Evolutionary conservation across 2,797 vertebrate species (phyloP).

Genomic region (Cottoperca gobio): DNA sequence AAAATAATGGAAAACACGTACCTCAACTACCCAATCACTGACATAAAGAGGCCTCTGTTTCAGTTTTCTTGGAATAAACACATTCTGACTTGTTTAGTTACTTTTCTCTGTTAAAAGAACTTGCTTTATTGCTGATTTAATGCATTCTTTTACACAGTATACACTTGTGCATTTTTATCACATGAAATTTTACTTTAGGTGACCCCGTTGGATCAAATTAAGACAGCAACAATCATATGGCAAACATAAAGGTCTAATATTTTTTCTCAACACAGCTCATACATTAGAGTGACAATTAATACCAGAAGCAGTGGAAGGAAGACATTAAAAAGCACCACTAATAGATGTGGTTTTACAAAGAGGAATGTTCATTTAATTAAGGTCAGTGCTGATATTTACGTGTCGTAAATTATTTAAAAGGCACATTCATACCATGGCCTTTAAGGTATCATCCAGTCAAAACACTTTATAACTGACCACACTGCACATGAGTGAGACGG

Average conservation of each 20-base stretch:
- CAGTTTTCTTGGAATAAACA: neutral
- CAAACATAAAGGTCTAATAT: conserved; percentile 56
- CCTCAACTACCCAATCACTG: neutral
- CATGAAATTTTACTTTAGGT: conserved; percentile 53
- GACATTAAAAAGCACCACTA: conserved; percentile 58
- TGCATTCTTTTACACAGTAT: conserved; percentile 66
- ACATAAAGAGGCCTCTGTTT: neutral
- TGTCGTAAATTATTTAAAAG: conserved; percentile 66
- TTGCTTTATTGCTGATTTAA: conserved; percentile 81
- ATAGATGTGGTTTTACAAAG: conserved; percentile 47
- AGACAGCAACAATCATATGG: conserved; percentile 61
- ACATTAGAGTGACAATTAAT: conserved; percentile 57
- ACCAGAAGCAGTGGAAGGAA: conserved; percentile 68
- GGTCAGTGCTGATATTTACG: conserved; percentile 47
- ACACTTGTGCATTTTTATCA: conserved; percentile 63
- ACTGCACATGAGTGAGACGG: conserved; percentile 5
- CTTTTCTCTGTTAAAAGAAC: conserved; percentile 59
- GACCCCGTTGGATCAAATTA: conserved; percentile 59
- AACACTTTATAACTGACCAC: conserved; percentile 18
- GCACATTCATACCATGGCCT: conserved; percentile 75
- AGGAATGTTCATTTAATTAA: conserved; percentile 61
- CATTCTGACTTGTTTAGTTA: neutral
- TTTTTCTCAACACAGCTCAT: conserved; percentile 40
- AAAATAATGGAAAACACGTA: conserved; percentile 28
- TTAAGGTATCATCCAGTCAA: conserved; percentile 66